Conservation (phyloP, 2,888 invertebrate species). For the Erebia epiphron region DNA sequence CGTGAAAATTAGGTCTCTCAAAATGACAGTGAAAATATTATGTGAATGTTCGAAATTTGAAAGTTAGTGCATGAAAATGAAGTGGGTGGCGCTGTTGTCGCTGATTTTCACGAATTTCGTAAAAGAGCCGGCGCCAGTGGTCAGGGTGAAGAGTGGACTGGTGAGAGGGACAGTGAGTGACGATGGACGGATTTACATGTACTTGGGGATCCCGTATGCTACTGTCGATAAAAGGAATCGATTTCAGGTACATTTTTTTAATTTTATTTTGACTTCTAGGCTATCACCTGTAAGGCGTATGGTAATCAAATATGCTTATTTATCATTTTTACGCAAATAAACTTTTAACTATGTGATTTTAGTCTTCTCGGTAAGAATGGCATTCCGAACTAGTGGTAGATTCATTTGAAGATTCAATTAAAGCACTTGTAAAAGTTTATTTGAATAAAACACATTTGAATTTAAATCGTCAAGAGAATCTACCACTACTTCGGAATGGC, state of each 20-base stretch:
- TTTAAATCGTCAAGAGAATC: too few relatives aligned
- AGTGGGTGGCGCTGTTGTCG: slow-evolving; percentile 65
- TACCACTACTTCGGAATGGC: too few relatives aligned
- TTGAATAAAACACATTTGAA: too few relatives aligned
- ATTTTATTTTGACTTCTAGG: too few relatives aligned
- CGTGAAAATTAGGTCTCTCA: not conserved
- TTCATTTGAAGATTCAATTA: too few relatives aligned
- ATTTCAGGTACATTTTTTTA: slow-evolving; percentile 58
- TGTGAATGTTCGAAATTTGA: slow-evolving; percentile 4
- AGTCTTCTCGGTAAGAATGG: too few relatives aligned
- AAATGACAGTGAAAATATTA: slow-evolving; percentile 1
- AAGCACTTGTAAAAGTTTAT: too few relatives aligned
- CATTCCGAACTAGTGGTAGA: too few relatives aligned
- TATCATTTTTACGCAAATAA: too few relatives aligned
- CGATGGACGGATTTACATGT: slow-evolving; percentile 63
- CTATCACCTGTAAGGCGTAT: not conserved
- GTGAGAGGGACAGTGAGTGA: slow-evolving; percentile 64
- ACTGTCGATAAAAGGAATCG: slow-evolving; percentile 63
- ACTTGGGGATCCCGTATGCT: slow-evolving; percentile 72
- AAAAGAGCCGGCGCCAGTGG: slow-evolving; percentile 65
- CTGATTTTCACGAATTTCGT: slow-evolving; percentile 64
- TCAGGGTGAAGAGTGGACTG: slow-evolving; percentile 57
- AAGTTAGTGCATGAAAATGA: slow-evolving; percentile 49
- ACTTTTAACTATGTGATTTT: too few relatives aligned
- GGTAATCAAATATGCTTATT: too few relatives aligned